These are phyloP conservation scores for Cervus canadensis DNA, from an alignment of 2,113 vertebrate genomes.

Conservation along the genomic window DNA sequence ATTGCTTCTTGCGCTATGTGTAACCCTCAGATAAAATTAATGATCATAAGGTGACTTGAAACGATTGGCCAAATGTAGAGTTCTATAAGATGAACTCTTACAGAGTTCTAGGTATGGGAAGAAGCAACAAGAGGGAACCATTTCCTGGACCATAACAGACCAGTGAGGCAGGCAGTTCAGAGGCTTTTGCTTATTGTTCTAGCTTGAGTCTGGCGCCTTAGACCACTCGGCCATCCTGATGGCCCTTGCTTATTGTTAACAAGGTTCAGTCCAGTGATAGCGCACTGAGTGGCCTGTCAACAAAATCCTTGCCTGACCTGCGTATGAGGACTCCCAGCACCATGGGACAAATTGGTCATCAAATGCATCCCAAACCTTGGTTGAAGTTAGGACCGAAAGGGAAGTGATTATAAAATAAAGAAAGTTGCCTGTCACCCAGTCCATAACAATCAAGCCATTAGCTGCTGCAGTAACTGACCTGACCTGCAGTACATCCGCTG, in stretches of 20 bases:
- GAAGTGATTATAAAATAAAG: background rate
- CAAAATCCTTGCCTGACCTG: background rate
- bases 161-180: background rate
- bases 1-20: background rate
- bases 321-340: background rate
- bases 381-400: background rate
- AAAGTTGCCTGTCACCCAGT: background rate
- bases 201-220: background rate
- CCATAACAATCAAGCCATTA: background rate
- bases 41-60: background rate
- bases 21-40: background rate
- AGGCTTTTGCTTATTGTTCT: background rate
- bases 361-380: background rate
- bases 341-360: background rate
- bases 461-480: background rate
- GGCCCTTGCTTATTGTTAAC: background rate
- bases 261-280: background rate
- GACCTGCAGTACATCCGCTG: too few species aligned
- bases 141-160: background rate
- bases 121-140: background rate
- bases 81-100: background rate
- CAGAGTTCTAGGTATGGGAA: background rate
- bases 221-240: fast-evolving
- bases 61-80: background rate
- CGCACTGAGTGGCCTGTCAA: background rate